Evolutionary conservation across 2,113 vertebrate species (phyloP).

Genomic region (Brachyistius frenatus): DNA sequence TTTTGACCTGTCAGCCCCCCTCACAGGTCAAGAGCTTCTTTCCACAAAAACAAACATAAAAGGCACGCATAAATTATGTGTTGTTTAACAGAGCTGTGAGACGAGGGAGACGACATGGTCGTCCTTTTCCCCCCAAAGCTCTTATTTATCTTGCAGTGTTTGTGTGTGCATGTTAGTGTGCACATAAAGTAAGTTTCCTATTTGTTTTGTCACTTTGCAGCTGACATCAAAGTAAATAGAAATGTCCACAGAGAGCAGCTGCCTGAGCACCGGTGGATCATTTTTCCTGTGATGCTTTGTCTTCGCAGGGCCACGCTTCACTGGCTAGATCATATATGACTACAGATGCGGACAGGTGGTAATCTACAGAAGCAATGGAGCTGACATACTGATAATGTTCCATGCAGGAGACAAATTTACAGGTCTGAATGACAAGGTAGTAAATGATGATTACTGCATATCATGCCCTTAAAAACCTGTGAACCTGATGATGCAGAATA

Average conservation of each 20-base stretch:
- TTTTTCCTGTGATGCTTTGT: constrained; percentile 6
- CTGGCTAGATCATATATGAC: constrained; percentile 6
- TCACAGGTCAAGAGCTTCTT: constrained; percentile 42
- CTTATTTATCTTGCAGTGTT: constrained; percentile 29
- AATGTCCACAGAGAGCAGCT: constrained; percentile 41
- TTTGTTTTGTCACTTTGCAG: constrained; percentile 35
- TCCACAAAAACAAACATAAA: not conserved
- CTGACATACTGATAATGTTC: constrained; percentile 27
- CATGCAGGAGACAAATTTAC: constrained; percentile 9
- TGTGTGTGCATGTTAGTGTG: not conserved
- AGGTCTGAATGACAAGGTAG: constrained; percentile 26
- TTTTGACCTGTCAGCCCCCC: constrained; percentile 7
- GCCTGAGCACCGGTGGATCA: not conserved
- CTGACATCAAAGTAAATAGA: constrained; percentile 48
- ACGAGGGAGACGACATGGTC: constrained; percentile 1
- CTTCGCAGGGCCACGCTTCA: not conserved
- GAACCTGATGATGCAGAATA: constrained; percentile 11
- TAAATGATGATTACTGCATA: constrained; percentile 5
- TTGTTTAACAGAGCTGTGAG: constrained; percentile 31
- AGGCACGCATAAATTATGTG: not conserved
- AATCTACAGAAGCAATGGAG: constrained; percentile 1
- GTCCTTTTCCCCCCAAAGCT: not conserved
- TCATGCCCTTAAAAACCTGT: not conserved
- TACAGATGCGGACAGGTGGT: not conserved
- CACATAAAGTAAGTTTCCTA: not conserved